Percentiles rank a stretch among this genome's conserved stretches.
Conservation (phyloP, 2,797 vertebrate species). For the Rousettus madagascariensis region DNA sequence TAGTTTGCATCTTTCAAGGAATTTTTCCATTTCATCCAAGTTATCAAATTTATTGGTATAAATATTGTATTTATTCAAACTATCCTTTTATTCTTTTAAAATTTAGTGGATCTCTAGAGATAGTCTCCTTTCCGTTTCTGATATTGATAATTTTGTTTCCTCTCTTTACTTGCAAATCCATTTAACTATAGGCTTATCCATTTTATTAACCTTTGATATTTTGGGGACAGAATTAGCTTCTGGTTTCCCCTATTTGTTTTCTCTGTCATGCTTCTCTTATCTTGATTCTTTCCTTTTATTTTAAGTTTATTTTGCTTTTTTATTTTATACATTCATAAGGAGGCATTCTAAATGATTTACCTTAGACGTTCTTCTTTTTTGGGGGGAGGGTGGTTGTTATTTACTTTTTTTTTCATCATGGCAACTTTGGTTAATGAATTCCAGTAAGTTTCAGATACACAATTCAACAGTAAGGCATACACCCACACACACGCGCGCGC, state of each 20-base stretch:
- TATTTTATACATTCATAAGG: not conserved
- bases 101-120: not conserved
- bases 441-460: too few species aligned
- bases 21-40: not conserved
- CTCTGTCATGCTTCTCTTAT: not conserved
- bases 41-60: not conserved
- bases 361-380: not conserved
- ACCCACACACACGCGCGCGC: too few species aligned
- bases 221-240: not conserved
- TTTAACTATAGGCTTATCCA: not conserved
- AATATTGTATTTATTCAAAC: not conserved
- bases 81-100: not conserved
- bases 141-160: not conserved
- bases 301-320: not conserved
- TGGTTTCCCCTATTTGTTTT: not conserved
- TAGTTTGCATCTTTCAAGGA: not conserved
- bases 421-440: too few species aligned
- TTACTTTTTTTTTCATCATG: too few species aligned
- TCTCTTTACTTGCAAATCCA: not conserved
- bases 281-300: not conserved
- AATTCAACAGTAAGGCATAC: too few species aligned
- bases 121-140: not conserved
- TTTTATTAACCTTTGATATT: not conserved
- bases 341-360: not conserved
- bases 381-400: too few species aligned